These are phyloP conservation scores for Calliphora vicina DNA, from an alignment of 1,140 invertebrate species.

Conservation along the genomic window DNA sequence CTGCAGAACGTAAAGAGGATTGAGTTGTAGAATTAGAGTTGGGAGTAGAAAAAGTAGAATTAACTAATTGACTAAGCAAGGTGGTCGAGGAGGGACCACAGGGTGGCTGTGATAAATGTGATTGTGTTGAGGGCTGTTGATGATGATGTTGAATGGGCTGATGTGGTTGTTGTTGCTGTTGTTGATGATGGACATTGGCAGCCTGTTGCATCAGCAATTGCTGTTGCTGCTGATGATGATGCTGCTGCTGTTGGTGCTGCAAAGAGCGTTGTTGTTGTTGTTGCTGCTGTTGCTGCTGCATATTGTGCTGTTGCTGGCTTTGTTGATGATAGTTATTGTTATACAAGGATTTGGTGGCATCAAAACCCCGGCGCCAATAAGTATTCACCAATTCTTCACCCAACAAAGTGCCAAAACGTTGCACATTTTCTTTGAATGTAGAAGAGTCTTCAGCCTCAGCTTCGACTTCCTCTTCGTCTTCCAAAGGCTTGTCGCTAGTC, in stretches of 20 bases:
- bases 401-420: slow-evolving; percentile 74
- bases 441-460: neutral
- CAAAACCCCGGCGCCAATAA: slow-evolving; percentile 76
- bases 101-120: slow-evolving; percentile 46
- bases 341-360: slow-evolving; percentile 67
- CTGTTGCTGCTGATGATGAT: slow-evolving; percentile 65
- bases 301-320: slow-evolving; percentile 42
- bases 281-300: slow-evolving; percentile 42
- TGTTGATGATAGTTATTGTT: slow-evolving; percentile 45
- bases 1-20: slow-evolving; percentile 42
- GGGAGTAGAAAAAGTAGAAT: slow-evolving; percentile 57
- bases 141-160: slow-evolving; percentile 47
- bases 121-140: slow-evolving; percentile 38
- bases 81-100: slow-evolving; percentile 61
- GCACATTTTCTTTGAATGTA: slow-evolving; percentile 70
- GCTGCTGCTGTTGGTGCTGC: slow-evolving; percentile 46
- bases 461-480: neutral
- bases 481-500: neutral
- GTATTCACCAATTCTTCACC: slow-evolving; percentile 80
- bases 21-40: slow-evolving; percentile 23
- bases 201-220: slow-evolving; percentile 49
- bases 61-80: slow-evolving; percentile 62
- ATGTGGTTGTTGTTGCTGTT: neutral
- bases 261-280: slow-evolving; percentile 7
- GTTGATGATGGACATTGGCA: slow-evolving; percentile 55